A percentile compares a stretch with the other conserved stretches of the same genome.
phyloP scores from a whole-genome alignment of 2,797 vertebrate species.

The Vespertilio murinus region DNA sequence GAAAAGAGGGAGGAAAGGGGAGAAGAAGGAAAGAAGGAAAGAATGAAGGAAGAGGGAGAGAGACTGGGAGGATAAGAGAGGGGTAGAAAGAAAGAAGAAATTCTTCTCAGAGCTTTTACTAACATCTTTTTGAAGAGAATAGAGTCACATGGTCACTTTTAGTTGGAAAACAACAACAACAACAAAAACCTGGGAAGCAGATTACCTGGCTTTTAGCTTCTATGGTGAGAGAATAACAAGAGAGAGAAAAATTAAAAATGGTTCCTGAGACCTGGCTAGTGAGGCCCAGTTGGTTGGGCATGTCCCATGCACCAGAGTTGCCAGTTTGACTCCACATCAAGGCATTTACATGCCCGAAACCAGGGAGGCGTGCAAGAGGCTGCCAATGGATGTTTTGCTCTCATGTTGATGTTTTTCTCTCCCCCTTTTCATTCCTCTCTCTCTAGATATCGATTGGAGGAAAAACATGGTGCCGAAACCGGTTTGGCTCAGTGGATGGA shows the following conservation, averaged over 20 bases:
- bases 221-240: background rate
- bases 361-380: no score
- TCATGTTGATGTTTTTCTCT: no score
- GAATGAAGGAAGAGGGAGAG: background rate
- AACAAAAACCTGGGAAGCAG: slow-evolving; percentile 3
- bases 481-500: no score
- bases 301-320: no score
- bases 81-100: background rate
- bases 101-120: background rate
- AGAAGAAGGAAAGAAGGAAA: background rate
- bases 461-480: no score
- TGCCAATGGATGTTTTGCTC: no score
- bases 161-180: background rate
- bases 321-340: no score
- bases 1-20: no score
- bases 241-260: background rate
- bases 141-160: background rate
- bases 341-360: no score
- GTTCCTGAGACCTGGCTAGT: background rate
- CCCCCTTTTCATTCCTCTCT: no score
- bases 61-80: background rate
- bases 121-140: background rate
- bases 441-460: no score
- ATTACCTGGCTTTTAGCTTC: background rate
- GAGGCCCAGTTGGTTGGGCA: no score